A percentile compares a stretch with the other conserved stretches of the same genome.
phyloP scores from a whole-genome alignment of 1,140 invertebrate species.

The Helicorthomorpha holstii region DNA sequence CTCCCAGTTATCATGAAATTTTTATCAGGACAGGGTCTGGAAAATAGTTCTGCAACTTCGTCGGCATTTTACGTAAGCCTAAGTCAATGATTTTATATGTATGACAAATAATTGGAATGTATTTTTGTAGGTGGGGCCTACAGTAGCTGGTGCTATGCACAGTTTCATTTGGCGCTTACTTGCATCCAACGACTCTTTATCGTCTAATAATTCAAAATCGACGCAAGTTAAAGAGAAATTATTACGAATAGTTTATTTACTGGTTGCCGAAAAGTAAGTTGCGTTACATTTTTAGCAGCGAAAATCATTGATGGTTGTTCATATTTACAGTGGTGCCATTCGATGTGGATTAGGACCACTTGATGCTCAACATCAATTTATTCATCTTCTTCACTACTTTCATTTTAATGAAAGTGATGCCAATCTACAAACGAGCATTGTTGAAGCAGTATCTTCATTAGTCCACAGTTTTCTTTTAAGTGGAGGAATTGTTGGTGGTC shows the following conservation, averaged over 20 bases:
- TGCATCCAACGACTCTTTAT: slow-evolving; percentile 46
- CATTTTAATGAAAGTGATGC: slow-evolving; percentile 49
- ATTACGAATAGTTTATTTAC: slow-evolving; percentile 47
- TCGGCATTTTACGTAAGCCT: not conserved
- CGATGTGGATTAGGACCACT: slow-evolving; percentile 51
- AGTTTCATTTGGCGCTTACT: slow-evolving; percentile 50
- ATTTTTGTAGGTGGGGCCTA: slow-evolving; percentile 49
- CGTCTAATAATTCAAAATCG: slow-evolving; percentile 33
- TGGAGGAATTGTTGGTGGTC: slow-evolving; percentile 38
- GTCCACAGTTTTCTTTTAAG: slow-evolving; percentile 39
- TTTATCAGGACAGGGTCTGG: slow-evolving; percentile 43
- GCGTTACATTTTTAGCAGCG: not conserved
- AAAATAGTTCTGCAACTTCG: slow-evolving; percentile 8
- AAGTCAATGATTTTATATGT: slow-evolving; percentile 4
- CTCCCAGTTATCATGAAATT: slow-evolving; percentile 52
- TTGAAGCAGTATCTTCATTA: slow-evolving; percentile 43
- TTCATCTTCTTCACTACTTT: slow-evolving; percentile 44
- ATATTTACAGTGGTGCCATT: slow-evolving; percentile 40
- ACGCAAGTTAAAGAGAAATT: slow-evolving; percentile 47
- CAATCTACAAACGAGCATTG: slow-evolving; percentile 50
- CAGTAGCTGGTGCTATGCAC: slow-evolving; percentile 50
- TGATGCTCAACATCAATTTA: slow-evolving; percentile 58
- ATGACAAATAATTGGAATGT: not conserved
- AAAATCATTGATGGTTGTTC: not conserved
- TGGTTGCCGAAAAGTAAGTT: slow-evolving; percentile 36